A percentile compares a stretch with the other conserved stretches of the same genome.
phyloP scores from a whole-genome alignment of 2,113 vertebrate species.

The Apodemus speciosus region DNA sequence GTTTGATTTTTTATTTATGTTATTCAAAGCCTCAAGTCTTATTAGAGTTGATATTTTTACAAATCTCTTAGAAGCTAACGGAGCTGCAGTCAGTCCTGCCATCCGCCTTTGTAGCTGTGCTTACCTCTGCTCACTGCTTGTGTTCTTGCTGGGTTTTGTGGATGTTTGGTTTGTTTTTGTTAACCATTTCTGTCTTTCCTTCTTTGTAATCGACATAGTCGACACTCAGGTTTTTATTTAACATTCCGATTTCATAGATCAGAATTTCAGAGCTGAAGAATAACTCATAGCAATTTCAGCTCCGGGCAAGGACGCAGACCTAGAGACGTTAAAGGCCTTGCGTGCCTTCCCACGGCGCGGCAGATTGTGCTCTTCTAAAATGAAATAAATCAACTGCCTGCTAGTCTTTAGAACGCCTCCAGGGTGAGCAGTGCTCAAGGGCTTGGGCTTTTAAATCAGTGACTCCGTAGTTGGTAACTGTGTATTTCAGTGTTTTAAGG shows the following conservation, averaged over 20 bases:
- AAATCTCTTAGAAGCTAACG: not conserved
- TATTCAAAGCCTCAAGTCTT: not conserved
- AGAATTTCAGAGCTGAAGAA: not conserved
- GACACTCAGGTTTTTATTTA: not conserved
- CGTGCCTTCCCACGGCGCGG: not conserved
- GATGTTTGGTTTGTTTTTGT: not conserved
- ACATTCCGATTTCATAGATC: not conserved
- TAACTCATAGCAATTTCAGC: not conserved
- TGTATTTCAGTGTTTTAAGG: not conserved
- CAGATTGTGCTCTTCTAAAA: not conserved
- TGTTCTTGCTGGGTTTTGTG: slow-evolving; percentile 29
- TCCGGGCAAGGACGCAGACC: not conserved
- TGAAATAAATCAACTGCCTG: not conserved
- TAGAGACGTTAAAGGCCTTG: not conserved
- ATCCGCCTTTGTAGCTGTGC: not conserved
- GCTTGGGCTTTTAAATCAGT: not conserved
- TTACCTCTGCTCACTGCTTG: not conserved
- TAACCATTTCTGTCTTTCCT: slow-evolving; percentile 9
- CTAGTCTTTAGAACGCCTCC: not conserved
- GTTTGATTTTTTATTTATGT: not conserved
- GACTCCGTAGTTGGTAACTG: not conserved
- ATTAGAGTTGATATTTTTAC: not conserved
- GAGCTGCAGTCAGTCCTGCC: not conserved
- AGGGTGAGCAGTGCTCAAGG: not conserved
- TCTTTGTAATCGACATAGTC: not conserved